Evolutionary conservation across 2,113 vertebrate species (phyloP).

Genomic region (Odobenus rosmarus): DNA sequence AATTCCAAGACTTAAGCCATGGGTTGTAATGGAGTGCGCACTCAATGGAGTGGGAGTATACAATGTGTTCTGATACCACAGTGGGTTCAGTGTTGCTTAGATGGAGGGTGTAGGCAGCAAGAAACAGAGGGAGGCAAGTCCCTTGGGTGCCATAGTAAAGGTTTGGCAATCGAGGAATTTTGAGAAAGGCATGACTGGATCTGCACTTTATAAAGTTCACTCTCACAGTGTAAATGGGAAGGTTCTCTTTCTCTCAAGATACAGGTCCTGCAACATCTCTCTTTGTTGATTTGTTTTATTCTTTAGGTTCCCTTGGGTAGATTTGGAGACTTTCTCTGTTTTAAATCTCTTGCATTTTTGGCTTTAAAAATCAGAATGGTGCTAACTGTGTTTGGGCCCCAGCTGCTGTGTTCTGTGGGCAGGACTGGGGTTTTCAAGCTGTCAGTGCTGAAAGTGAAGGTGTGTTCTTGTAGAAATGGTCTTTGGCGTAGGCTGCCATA

Average conservation of each 20-base stretch:
- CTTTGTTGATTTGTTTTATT: neutral
- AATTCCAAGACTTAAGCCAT: neutral
- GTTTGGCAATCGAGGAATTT: neutral
- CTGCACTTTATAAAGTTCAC: neutral
- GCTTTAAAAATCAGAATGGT: conserved; percentile 14
- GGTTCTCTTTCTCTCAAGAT: neutral
- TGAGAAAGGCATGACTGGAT: neutral
- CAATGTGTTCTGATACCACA: neutral
- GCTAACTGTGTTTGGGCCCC: neutral
- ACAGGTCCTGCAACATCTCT: neutral
- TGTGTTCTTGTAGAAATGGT: neutral
- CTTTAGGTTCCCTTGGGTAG: neutral
- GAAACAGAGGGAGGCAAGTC: neutral
- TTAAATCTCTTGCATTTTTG: neutral
- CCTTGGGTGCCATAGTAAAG: neutral
- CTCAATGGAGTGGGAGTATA: neutral
- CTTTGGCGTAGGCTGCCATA: neutral
- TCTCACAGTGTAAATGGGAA: neutral
- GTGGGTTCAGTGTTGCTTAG: neutral
- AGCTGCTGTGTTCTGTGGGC: neutral
- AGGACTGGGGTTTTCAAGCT: neutral
- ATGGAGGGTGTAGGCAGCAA: neutral
- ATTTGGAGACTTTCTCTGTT: neutral
- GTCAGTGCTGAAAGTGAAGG: neutral
- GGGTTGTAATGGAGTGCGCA: neutral